Base-by-base conservation (phyloP, 2,888 invertebrate genomes). In the Cerceris rybyensis region DNA sequence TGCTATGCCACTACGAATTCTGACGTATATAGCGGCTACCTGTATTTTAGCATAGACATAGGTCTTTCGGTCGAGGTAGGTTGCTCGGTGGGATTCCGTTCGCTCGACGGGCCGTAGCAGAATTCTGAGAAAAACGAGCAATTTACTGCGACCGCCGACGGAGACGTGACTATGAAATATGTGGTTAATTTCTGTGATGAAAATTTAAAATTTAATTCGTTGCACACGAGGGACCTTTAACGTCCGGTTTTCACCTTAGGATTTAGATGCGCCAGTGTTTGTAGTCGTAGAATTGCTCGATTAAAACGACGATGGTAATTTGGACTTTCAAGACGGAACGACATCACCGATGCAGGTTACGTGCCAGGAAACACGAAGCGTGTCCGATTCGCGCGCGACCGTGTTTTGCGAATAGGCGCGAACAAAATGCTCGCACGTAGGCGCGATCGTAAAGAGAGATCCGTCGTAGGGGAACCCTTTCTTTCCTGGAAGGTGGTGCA, bases 401-500 rank as follows among this genome's bases (percentile, higher is more conserved):
- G 28, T 28, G 28, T 28, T 28, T 28, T 4, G 28, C 28, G 28
- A 28, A 28, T 28, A 28, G 28, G 28, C 28, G 28, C 28, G 28
- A 28, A 28, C 28, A 28, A 28, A 28, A 28, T 28, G 28, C 13
- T 46, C 8, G 8, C 8, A 46, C 46, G 46, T 46, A 13, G 0
- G 14, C 14, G 52, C 13, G 13, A 7, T 11, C 17, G 16, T 55
- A 55, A 55, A 55, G 55, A 55, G 13, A 17, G 6, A 55, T 2
- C 13, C 13, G 52, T 7, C 16, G 11, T 6, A 55, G 17, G 17
- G 7, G 17, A 1, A 1, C 17, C 82, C 82, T 86, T 85, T 85
- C 84, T 81, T 82, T 79, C 81, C 75, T 8, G 8, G 78, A 75
- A 70, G 74, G 54, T 70, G 54, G 76, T 70, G 79, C 73, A 72